phyloP scores from a whole-genome alignment of 2,797 vertebrate genomes.

The Rachycentron canadum region DNA sequence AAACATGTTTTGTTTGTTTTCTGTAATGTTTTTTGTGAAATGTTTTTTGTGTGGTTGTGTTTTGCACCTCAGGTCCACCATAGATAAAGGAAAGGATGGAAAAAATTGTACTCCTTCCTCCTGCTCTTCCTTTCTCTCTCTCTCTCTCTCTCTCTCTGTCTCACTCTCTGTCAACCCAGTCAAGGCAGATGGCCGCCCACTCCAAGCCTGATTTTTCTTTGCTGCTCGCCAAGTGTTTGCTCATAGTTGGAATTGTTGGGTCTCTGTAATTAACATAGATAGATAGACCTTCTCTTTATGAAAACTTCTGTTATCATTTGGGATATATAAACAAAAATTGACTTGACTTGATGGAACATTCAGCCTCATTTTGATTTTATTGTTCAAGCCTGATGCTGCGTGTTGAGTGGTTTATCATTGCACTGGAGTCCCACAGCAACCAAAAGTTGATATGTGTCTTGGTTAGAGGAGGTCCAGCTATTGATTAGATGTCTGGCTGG shows the following conservation, averaged over 20 bases:
- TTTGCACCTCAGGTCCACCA: not conserved
- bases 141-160: too few relatives aligned
- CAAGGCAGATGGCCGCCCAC: not conserved
- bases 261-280: not conserved
- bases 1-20: not conserved
- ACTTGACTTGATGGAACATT: not conserved
- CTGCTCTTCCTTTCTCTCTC: too few relatives aligned
- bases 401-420: conserved; percentile 43
- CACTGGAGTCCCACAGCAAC: conserved; percentile 44
- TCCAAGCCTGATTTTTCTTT: too few relatives aligned
- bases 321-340: not conserved
- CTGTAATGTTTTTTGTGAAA: not conserved
- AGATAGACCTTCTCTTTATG: not conserved
- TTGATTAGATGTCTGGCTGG: conserved; percentile 76
- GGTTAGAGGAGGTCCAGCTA: conserved; percentile 57
- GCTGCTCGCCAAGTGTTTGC: not conserved
- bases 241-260: not conserved
- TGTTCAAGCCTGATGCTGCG: conserved; percentile 13
- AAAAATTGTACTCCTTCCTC: too few relatives aligned
- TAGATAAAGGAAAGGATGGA: not conserved
- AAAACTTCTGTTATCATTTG: not conserved
- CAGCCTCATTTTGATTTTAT: conserved; percentile 23
- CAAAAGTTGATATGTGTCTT: conserved; percentile 52
- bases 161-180: too few relatives aligned
- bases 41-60: not conserved